Evolutionary conservation across 35 echinoderm and acorn worm species (phyloP), one percentile per base, ranked within the genome.

Genomic region (Stichopus chloronotus): DNA sequence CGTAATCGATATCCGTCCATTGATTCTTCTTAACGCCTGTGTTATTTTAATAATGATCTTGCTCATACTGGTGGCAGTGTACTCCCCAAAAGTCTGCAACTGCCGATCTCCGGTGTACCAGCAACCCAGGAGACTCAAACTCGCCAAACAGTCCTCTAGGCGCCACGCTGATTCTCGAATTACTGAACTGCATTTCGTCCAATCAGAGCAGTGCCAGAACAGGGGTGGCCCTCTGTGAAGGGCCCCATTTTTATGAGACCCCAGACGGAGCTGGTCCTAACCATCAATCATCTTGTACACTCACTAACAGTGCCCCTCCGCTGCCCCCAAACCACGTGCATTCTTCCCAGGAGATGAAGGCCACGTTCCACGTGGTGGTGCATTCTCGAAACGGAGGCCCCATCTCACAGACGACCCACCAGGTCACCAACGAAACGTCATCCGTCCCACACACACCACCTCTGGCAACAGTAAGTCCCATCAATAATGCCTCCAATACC

Each of bases 151-250:
- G 8, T 89, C 87, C 11, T 63, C 43, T 12, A 19, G 88, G 5
- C 88, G 90, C 20, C 90, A 79, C 52, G 76, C 59, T 14, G 90
- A 91, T 56, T 91, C 90, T 16, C n/a, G 90, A 24, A 91, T 91
- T 25, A 91, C 90, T 23, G 90, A 91, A 58, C 90, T 91, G 8
- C 90, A 91, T 79, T 91, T 91, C 25, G 90, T 91, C 69, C 90
- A 91, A 79, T 91, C 90, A 4, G 90, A 91, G 14, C 90, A 91
- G 74, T 91, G 90, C 90, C 80, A 91, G 76, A 55, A 91, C 22
- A 63, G 90, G 71, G 4, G 90, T 91, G 69, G 90, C 90, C 22
- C 90, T n/a, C 19, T 91, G 90, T 91, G 90, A 91, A 58, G 90
- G 71, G 57, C 25, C 90, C 22, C 90, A 91, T 20, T 91, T 91